These are phyloP conservation scores for Gymnarchus niloticus DNA, from an alignment of 2,113 vertebrate species.

Conservation along the genomic window DNA sequence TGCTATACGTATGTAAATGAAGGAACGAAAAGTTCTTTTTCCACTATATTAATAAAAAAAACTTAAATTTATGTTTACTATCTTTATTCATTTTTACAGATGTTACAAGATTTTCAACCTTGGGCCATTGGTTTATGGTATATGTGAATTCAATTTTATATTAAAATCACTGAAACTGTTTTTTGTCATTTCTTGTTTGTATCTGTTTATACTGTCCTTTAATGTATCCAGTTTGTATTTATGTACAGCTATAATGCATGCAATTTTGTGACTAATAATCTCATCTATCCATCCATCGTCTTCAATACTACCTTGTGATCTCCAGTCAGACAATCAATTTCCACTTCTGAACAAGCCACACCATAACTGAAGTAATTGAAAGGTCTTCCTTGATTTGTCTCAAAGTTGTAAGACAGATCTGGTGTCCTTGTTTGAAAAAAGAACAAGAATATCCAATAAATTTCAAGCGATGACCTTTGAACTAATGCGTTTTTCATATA, in stretches of 20 bases:
- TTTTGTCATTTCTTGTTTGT: too few species aligned
- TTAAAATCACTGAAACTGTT: too few species aligned
- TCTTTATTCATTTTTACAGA: background rate
- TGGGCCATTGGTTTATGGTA: background rate
- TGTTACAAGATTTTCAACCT: too few species aligned
- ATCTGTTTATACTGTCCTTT: too few species aligned
- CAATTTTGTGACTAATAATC: too few species aligned
- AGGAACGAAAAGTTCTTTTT: background rate
- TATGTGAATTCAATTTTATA: background rate
- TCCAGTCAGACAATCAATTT: slow-evolving; percentile 91
- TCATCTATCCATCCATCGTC: too few species aligned
- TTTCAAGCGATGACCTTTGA: background rate
- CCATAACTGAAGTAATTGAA: slow-evolving; percentile 86
- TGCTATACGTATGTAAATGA: background rate
- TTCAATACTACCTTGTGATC: slow-evolving; percentile 76
- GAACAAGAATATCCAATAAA: background rate
- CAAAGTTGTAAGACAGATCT: slow-evolving; percentile 73
- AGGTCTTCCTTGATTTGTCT: slow-evolving; percentile 73
- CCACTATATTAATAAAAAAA: background rate
- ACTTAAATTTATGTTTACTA: background rate
- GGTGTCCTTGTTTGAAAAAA: slow-evolving; percentile 67
- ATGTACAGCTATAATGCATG: too few species aligned
- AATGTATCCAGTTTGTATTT: too few species aligned
- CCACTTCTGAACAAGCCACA: slow-evolving; percentile 86
- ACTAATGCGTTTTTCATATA: background rate